Base-by-base conservation (phyloP, 2,113 vertebrate genomes). In the Serinus canaria region DNA sequence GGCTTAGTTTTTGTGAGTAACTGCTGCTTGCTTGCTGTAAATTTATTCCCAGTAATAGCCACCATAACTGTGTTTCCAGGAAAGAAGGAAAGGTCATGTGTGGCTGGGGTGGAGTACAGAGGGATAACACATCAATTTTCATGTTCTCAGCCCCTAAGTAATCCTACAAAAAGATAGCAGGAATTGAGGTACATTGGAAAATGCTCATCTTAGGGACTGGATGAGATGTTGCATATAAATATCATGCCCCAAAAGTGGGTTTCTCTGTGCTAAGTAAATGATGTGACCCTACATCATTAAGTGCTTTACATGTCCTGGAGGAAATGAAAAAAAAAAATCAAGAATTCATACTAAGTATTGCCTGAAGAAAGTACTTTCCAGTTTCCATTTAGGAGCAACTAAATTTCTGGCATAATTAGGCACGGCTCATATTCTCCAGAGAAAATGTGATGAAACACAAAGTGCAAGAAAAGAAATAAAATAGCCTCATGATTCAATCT, bases 351-450 rank as follows among this genome's bases (percentile, higher is more conserved):
- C 35, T 39, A 90, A 90, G 35, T 33, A 73, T 49, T 63, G 84
- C 79, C 85, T 80, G 90, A 63, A 95, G 89, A 87, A 94, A 95
- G 39, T 13, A 82, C 49, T 60, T 95, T 87, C 76, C 80, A 87
- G 53, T 79, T 85, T 90, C 78, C 63, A 63, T 77, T 87, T 94
- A 87, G 62, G 11, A 94, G 76, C 56, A 83, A 35, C 68, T 75
- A 62, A 66, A 60, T 75, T 92, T 86, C 89, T 84, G 70, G 87
- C 41, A 64, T 97, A 95, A 97, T 95, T 92, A 87, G 84, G 74
- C 59, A 84, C 39, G 80, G 68, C 59, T 91, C 87, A 95, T 60
- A 83, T 83, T 95, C 96, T 80, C 82, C 55, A 74, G 85, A 86
- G 91, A 88, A 91, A 85, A 79, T 59, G 59, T 58, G 70, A 89